Percentiles rank a stretch among this genome's conserved stretches.
Conservation (phyloP, 2,888 invertebrate genomes). For the Leptopilina syphax region DNA sequence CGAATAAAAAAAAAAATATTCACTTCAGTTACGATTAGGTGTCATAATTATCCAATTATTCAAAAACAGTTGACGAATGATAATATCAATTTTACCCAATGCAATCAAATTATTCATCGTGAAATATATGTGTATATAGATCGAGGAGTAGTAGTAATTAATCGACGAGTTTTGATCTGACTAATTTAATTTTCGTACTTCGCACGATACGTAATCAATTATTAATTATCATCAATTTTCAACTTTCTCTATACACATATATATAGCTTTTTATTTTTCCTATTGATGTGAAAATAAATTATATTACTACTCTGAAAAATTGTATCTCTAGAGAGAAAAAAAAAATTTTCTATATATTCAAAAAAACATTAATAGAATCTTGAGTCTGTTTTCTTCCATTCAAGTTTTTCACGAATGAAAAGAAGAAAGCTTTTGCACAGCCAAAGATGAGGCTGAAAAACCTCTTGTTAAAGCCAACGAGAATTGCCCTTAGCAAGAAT, state of each 20-base stretch:
- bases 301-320: no score
- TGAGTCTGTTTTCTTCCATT: no score
- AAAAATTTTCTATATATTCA: no score
- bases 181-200: constrained; percentile 31
- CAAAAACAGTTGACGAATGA: constrained; percentile 9
- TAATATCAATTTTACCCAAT: constrained; percentile 22
- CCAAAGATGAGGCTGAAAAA: constrained; percentile 52
- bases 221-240: neutral
- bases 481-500: constrained; percentile 69
- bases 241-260: neutral
- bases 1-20: no score
- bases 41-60: constrained; percentile 13
- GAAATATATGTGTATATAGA: neutral
- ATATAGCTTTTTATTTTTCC: no score
- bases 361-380: no score
- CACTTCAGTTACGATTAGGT: neutral
- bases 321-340: no score
- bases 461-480: constrained; percentile 65
- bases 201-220: constrained; percentile 35
- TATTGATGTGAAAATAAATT: no score
- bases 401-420: constrained; percentile 11
- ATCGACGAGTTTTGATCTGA: constrained; percentile 29
- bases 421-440: constrained; percentile 38
- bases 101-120: constrained; percentile 27
- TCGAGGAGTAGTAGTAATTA: constrained; percentile 1